Conservation (phyloP, 2,113 vertebrate genomes). For the Vombatus ursinus region DNA sequence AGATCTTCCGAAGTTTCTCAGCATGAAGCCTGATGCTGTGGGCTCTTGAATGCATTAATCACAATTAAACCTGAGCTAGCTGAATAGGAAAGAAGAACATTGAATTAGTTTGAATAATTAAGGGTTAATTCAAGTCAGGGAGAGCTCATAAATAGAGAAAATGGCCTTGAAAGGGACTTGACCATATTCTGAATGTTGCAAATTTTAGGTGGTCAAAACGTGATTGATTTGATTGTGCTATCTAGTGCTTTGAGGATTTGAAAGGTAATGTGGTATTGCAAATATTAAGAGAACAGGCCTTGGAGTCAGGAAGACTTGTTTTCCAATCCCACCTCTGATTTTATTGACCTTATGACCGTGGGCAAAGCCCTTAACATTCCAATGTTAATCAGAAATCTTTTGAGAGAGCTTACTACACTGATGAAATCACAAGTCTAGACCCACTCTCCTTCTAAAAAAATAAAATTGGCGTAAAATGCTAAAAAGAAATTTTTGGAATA, state of each 20-base stretch:
- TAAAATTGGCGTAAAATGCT: not conserved
- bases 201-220: conserved; percentile 36
- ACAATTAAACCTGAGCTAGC: conserved; percentile 48
- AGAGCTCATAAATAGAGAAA: conserved; percentile 49
- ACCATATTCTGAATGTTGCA: conserved; percentile 14
- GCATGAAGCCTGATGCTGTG: conserved; percentile 8
- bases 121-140: conserved; percentile 39
- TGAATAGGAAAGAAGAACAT: conserved; percentile 24
- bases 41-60: conserved; percentile 45
- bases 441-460: not conserved
- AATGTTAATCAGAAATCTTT: not conserved
- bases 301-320: not conserved
- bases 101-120: conserved; percentile 50
- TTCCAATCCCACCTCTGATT: not conserved
- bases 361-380: not conserved
- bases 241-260: not conserved
- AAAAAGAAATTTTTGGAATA: not conserved
- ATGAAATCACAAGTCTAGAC: not conserved
- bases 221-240: not conserved
- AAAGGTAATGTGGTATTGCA: not conserved
- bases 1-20: not conserved
- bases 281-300: not conserved
- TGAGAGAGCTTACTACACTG: not conserved
- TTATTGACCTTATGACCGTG: not conserved
- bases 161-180: conserved; percentile 34